Evolutionary conservation across 2,113 vertebrate species (phyloP).

Genomic region (Mesoclemmys tuberculata): DNA sequence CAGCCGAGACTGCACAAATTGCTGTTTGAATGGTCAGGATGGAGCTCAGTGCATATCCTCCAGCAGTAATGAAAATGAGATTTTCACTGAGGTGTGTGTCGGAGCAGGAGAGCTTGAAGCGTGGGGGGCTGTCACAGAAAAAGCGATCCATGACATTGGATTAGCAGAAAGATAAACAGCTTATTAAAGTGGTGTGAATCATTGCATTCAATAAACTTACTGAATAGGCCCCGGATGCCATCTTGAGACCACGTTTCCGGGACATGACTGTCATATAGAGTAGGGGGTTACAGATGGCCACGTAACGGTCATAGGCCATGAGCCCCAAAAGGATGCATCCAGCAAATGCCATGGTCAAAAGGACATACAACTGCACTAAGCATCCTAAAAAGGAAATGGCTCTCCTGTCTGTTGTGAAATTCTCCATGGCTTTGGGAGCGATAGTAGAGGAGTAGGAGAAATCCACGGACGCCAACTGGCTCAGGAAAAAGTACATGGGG

Average conservation of each 20-base stretch:
- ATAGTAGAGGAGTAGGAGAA: slow-evolving; percentile 44
- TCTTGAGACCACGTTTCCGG: slow-evolving; percentile 20
- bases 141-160: slow-evolving; percentile 49
- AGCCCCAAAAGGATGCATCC: slow-evolving; percentile 53
- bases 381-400: slow-evolving; percentile 52
- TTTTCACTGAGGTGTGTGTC: slow-evolving; percentile 45
- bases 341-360: slow-evolving; percentile 36
- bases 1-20: too few relatives aligned
- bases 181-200: slow-evolving; percentile 26
- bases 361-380: slow-evolving; percentile 46
- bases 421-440: slow-evolving; percentile 48
- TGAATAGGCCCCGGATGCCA: slow-evolving; percentile 37
- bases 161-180: slow-evolving; percentile 45
- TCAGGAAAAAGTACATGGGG: too few relatives aligned
- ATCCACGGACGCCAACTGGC: slow-evolving; percentile 47
- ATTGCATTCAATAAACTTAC: slow-evolving; percentile 47
- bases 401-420: slow-evolving; percentile 38
- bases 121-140: slow-evolving; percentile 46
- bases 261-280: slow-evolving; percentile 30
- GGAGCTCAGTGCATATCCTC: slow-evolving; percentile 45
- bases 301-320: slow-evolving; percentile 53
- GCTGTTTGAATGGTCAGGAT: background rate
- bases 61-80: slow-evolving; percentile 30
- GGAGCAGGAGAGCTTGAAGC: slow-evolving; percentile 49
- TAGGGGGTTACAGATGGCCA: slow-evolving; percentile 49